Conservation (phyloP, 2,888 invertebrate species). For the Synanthedon formicaeformis region DNA sequence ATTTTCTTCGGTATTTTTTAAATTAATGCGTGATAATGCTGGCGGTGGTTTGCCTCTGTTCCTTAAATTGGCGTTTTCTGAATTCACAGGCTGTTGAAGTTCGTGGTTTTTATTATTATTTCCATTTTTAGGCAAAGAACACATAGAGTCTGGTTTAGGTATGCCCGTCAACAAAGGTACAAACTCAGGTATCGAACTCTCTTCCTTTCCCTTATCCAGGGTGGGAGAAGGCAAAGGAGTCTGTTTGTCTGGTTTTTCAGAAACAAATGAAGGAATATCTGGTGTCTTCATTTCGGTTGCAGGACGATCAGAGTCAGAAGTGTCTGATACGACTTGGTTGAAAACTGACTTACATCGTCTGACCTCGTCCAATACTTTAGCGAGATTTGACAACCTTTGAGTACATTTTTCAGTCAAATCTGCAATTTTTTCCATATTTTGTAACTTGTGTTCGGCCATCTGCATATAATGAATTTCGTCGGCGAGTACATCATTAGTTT, state of each 20-base stretch:
- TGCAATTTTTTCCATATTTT: slow-evolving; percentile 64
- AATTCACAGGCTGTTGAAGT: neutral
- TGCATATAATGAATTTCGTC: slow-evolving; percentile 43
- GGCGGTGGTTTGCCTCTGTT: slow-evolving; percentile 47
- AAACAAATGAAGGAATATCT: neutral
- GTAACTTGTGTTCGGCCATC: slow-evolving; percentile 52
- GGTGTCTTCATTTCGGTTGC: slow-evolving; percentile 20
- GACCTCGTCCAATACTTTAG: slow-evolving; percentile 60
- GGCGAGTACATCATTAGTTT: slow-evolving; percentile 37
- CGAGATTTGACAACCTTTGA: slow-evolving; percentile 53
- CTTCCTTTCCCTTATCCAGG: slow-evolving; percentile 5
- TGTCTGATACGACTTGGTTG: slow-evolving; percentile 47
- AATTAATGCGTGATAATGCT: slow-evolving; percentile 44
- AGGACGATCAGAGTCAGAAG: slow-evolving; percentile 40
- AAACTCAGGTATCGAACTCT: slow-evolving; percentile 11
- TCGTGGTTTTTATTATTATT: slow-evolving; percentile 13
- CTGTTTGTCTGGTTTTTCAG: slow-evolving; percentile 5
- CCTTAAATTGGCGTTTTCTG: slow-evolving; percentile 15
- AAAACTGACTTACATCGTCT: slow-evolving; percentile 56
- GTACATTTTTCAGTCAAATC: slow-evolving; percentile 61
- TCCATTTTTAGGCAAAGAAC: slow-evolving; percentile 8
- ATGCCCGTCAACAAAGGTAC: slow-evolving; percentile 38
- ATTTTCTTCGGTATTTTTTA: slow-evolving; percentile 39
- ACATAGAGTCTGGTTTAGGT: slow-evolving; percentile 35
- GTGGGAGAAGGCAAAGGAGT: slow-evolving; percentile 10